These are phyloP conservation scores for Meteorus sp. DNA, from an alignment of 1,140 invertebrate species.

Conservation along the genomic window DNA sequence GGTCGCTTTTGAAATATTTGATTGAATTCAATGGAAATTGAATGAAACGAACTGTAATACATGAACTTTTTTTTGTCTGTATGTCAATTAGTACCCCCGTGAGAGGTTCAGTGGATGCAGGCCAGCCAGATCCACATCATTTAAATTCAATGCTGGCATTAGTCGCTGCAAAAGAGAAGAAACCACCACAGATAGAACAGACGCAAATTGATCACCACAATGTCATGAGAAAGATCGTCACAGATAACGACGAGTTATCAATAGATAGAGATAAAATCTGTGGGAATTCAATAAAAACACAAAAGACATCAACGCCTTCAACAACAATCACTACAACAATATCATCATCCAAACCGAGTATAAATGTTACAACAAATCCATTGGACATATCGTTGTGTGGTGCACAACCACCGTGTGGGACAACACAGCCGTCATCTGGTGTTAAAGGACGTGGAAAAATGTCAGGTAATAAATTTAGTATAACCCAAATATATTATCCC, in stretches of 20 bases:
- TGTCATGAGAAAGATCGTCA: neutral
- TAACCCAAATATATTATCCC: too few species aligned
- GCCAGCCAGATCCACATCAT: conserved; percentile 48
- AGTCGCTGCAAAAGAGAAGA: conserved; percentile 42
- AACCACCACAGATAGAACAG: neutral
- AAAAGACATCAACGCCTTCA: conserved; percentile 22
- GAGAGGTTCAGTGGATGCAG: conserved; percentile 55
- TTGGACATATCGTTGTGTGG: conserved; percentile 58
- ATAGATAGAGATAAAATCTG: conserved; percentile 24
- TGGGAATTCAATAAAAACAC: conserved; percentile 28
- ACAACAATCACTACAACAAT: conserved; percentile 21
- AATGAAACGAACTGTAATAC: too few species aligned
- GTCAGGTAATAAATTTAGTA: too few species aligned
- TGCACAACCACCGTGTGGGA: conserved; percentile 30
- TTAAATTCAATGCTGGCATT: conserved; percentile 44
- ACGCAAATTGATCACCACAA: conserved; percentile 8
- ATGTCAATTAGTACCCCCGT: conserved; percentile 46
- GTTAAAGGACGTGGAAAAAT: conserved; percentile 42
- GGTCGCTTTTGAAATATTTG: too few species aligned
- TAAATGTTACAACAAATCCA: conserved; percentile 68
- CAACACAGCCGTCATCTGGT: conserved; percentile 31
- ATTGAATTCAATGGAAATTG: too few species aligned
- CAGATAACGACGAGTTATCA: conserved; percentile 21
- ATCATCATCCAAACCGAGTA: conserved; percentile 56
- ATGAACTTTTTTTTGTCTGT: neutral